Base-by-base conservation (phyloP, 2,113 vertebrate genomes). In the Ophthalmolycus amberensis region DNA sequence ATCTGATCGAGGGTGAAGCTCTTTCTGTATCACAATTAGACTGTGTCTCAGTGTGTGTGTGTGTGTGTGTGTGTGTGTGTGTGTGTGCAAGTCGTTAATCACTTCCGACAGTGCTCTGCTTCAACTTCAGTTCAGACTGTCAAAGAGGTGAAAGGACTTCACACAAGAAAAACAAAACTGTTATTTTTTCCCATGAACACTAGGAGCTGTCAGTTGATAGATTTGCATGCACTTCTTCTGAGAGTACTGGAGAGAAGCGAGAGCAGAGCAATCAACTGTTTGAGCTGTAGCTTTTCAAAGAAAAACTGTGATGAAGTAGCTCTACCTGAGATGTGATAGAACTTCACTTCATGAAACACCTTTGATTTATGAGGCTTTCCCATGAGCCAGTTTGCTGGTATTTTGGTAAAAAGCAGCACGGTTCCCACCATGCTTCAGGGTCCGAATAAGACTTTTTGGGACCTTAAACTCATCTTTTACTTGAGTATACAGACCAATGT, bases 311-410 rank as follows among this genome's bases (percentile, higher is more conserved):
- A 91, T 87, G 72, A 82, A 87, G 80, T 84, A 68, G 84, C 42
- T 77, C 52, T 74, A 77, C 85, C 82, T 16, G 22, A 75, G 62
- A 66, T 66, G 79, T 84, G 72, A 76, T 65, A 67, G 85, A 80
- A 70, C 38, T 80, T 79, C 40, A 71, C 27, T 69, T 82, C 60
- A 64, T 40, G 40, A 86, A 81, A 60, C 56, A 60, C n/a, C 71
- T 76, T 87, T 88, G 85, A 91, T 91, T 86, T 85, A 90, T 78
- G 85, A 84, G 77, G 68, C 65, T 42, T 89, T 79, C 63, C 29
- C 60, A n/a, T n/a, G 14, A 44, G 83, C 70, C 68, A 73, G 76
- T 84, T 87, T 68, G 16, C 65, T 48, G 50, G 62, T 79, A 11
- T 77, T 90, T 88, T 56, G 29, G 62, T 25, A 29, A 40, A 66